Conservation (phyloP, 2,888 invertebrate species). For the Doris montereyensis region DNA sequence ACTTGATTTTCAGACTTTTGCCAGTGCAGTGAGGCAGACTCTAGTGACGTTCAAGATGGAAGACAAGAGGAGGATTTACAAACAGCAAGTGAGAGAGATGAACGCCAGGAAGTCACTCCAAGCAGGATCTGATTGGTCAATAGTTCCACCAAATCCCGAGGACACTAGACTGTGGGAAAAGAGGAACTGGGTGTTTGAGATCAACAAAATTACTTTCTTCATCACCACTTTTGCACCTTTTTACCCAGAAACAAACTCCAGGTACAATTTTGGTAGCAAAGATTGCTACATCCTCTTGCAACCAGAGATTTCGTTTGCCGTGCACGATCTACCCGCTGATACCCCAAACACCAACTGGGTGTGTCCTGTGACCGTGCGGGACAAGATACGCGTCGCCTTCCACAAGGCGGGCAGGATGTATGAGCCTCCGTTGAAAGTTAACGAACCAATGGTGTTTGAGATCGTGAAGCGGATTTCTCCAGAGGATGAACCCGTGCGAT, state of each 20-base stretch:
- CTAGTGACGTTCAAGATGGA: conserved; percentile 48
- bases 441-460: conserved; percentile 60
- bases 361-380: conserved; percentile 59
- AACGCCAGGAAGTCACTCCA: no score
- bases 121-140: no score
- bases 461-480: conserved; percentile 57
- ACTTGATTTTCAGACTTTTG: no score
- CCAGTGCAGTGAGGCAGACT: conserved; percentile 52
- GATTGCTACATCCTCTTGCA: conserved; percentile 64
- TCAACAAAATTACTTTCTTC: conserved; percentile 56
- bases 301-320: conserved; percentile 67
- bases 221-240: conserved; percentile 67
- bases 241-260: conserved; percentile 59
- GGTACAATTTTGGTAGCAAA: conserved; percentile 56
- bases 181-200: conserved; percentile 64
- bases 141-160: no score
- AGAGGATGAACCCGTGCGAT: conserved; percentile 47
- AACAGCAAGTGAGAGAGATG: no score
- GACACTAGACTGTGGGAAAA: conserved; percentile 38
- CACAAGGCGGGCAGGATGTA: conserved; percentile 60
- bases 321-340: conserved; percentile 63
- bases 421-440: conserved; percentile 51
- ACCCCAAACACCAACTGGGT: conserved; percentile 63
- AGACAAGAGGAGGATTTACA: background rate
- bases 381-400: conserved; percentile 63